These are phyloP conservation scores for Hylaeus volcanicus DNA, from an alignment of 1,140 invertebrate species.

Conservation along the genomic window DNA sequence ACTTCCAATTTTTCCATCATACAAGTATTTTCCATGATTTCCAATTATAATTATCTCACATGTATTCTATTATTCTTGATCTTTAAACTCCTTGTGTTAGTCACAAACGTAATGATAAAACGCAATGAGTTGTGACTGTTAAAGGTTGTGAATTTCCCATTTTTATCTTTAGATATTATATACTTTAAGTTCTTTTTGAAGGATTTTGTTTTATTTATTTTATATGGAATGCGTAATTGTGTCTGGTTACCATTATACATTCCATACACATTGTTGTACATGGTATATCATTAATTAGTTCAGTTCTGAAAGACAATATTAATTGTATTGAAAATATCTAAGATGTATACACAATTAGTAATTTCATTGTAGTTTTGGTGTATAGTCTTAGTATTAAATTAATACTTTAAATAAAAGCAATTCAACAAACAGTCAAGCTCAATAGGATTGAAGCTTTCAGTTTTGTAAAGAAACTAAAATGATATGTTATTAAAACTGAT, in stretches of 20 bases:
- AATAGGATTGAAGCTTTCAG: constrained; percentile 42
- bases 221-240: neutral
- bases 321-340: constrained; percentile 6
- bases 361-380: constrained; percentile 18
- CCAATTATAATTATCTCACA: constrained; percentile 1
- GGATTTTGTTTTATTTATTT: neutral
- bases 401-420: constrained; percentile 35
- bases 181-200: neutral
- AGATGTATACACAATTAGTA: constrained; percentile 1
- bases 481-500: constrained; percentile 71
- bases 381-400: constrained; percentile 2
- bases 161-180: neutral
- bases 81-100: constrained; percentile 5
- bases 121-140: constrained; percentile 15
- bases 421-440: constrained; percentile 26
- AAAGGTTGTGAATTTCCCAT: neutral
- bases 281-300: neutral
- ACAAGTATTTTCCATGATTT: neutral
- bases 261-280: neutral
- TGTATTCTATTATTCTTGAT: neutral
- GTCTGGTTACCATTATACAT: neutral
- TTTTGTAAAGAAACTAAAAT: constrained; percentile 49
- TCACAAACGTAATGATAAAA: neutral
- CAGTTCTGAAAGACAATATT: constrained; percentile 6
- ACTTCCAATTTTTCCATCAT: neutral